phyloP scores from a whole-genome alignment of 2,797 vertebrate species.

The Sphenodon punctatus region DNA sequence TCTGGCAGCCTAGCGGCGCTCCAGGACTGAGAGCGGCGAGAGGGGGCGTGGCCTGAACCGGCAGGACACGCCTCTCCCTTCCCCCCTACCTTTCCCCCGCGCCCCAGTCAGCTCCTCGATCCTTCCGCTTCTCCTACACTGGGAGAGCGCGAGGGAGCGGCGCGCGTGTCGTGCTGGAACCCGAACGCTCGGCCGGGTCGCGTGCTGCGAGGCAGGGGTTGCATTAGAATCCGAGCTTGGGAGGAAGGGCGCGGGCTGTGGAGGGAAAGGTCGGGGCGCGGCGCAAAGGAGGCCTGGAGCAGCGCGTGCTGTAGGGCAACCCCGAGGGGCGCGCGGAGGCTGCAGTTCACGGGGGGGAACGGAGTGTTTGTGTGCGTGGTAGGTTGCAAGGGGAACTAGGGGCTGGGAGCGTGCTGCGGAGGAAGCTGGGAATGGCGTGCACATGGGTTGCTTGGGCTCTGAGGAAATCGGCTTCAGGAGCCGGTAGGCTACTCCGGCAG shows the following conservation, averaged over 20 bases:
- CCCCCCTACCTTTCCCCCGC: neutral
- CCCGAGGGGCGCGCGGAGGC: no score
- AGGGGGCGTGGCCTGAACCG: neutral
- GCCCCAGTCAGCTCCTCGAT: neutral
- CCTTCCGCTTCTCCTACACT: neutral
- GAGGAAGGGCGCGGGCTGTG: neutral
- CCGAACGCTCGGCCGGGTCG: neutral
- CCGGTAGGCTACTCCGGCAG: no score
- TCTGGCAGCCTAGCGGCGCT: conserved; percentile 79
- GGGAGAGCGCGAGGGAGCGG: neutral
- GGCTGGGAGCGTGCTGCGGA: no score
- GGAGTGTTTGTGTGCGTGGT: no score
- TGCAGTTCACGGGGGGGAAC: no score
- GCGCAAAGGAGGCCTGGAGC: rapidly evolving
- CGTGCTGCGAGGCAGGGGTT: no score
- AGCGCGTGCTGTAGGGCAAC: neutral
- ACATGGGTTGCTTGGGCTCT: no score
- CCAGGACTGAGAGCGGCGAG: conserved; percentile 60
- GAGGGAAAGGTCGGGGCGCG: neutral
- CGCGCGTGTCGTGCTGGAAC: no score
- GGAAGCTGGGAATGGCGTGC: no score
- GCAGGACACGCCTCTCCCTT: neutral
- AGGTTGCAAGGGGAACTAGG: no score
- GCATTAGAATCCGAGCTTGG: neutral
- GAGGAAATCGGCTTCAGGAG: no score